Conservation (phyloP, 2,888 invertebrate species). For the Amphipoea lucens region DNA sequence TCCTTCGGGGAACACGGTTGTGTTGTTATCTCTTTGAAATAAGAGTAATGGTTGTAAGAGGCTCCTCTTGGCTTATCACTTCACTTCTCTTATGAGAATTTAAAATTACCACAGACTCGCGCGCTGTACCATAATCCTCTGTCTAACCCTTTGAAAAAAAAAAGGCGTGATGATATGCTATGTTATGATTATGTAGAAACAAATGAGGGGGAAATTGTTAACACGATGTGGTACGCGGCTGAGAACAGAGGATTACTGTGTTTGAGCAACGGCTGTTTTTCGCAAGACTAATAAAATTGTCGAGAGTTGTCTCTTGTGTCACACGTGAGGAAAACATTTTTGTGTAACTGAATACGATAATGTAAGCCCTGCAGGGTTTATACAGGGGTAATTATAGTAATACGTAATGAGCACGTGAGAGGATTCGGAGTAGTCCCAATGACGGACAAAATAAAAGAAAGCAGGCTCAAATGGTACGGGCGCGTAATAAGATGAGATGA, state of each 20-base stretch:
- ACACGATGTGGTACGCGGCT: conserved; percentile 2
- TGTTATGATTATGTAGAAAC: neutral
- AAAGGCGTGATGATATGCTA: neutral
- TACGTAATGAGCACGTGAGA: no score
- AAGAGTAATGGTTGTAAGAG: neutral
- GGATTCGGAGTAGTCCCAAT: no score
- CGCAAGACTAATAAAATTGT: conserved; percentile 16
- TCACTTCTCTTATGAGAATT: neutral
- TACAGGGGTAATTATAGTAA: neutral
- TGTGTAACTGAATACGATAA: neutral
- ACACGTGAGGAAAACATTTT: neutral
- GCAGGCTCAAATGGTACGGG: no score
- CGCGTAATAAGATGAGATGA: no score
- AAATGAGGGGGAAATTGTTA: conserved; percentile 14
- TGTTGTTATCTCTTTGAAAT: neutral
- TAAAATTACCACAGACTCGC: neutral
- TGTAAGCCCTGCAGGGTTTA: neutral
- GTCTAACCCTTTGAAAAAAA: neutral
- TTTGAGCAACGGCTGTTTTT: conserved; percentile 15
- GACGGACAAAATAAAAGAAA: no score
- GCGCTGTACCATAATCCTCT: neutral
- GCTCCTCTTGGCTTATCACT: neutral
- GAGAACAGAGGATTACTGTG: conserved; percentile 12
- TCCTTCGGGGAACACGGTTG: neutral
- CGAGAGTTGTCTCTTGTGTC: conserved; percentile 1